Evolutionary conservation across 2,888 invertebrate species (phyloP).

Genomic region (Drosophila fungiperda): DNA sequence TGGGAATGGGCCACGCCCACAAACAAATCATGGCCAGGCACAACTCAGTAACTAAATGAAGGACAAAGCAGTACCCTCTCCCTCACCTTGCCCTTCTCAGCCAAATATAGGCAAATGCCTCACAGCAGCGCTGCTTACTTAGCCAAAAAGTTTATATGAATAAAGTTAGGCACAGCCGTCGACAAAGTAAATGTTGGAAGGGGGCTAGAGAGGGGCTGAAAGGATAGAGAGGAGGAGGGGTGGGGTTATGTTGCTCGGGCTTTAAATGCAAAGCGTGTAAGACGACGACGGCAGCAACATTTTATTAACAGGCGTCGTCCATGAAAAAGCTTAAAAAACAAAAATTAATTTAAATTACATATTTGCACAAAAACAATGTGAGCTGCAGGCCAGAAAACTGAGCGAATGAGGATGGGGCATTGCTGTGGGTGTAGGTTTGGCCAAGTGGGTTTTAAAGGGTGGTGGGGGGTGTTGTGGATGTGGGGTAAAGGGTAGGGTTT

Average conservation of each 20-base stretch:
- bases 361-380: slow-evolving; percentile 73
- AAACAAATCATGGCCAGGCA: slow-evolving; percentile 55
- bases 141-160: slow-evolving; percentile 76
- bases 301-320: slow-evolving; percentile 76
- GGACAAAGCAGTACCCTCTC: background rate
- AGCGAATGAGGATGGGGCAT: no score
- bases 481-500: background rate
- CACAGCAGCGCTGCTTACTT: slow-evolving; percentile 73
- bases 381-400: slow-evolving; percentile 21
- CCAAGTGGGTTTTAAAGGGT: background rate
- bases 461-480: no score
- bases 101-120: slow-evolving; percentile 54
- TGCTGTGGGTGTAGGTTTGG: no score
- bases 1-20: slow-evolving; percentile 35
- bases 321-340: slow-evolving; percentile 74
- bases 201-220: background rate
- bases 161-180: slow-evolving; percentile 66
- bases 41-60: background rate
- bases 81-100: background rate
- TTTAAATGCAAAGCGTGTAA: slow-evolving; percentile 23
- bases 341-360: slow-evolving; percentile 80
- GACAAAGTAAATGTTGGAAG: slow-evolving; percentile 22
- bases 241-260: background rate
- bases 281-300: slow-evolving; percentile 45
- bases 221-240: background rate